A percentile compares a stretch with the other conserved stretches of the same genome.
Conservation (phyloP, 2,797 vertebrate species). For the Manis pentadactyla region DNA sequence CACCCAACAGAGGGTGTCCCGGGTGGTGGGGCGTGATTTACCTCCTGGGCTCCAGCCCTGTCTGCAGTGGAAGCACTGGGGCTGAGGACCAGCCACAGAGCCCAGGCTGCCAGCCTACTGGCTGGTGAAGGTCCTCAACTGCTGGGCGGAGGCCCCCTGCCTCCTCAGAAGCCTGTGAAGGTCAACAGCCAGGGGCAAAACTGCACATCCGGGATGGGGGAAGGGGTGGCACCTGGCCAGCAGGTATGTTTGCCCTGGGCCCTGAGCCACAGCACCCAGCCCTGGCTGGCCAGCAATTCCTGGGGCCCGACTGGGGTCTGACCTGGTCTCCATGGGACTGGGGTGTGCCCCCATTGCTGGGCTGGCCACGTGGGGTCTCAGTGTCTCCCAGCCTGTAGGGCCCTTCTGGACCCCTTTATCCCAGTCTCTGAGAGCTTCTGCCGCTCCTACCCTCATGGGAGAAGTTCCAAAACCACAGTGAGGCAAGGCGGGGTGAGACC, state of each 20-base stretch:
- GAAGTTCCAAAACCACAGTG: neutral
- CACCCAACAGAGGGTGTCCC: fast-evolving
- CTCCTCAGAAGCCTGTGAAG: neutral
- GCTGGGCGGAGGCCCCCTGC: neutral
- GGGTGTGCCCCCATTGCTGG: neutral
- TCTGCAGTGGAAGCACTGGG: neutral
- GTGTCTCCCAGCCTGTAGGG: neutral
- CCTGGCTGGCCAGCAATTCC: fast-evolving
- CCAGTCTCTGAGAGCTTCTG: fast-evolving
- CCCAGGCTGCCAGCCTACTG: neutral
- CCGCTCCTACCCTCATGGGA: fast-evolving
- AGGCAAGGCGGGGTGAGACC: fast-evolving
- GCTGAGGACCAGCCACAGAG: too few relatives aligned
- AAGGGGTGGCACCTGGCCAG: neutral
- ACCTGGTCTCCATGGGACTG: fast-evolving
- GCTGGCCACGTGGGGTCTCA: fast-evolving
- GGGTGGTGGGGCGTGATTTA: too few relatives aligned
- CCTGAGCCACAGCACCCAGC: neutral
- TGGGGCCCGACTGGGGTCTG: neutral
- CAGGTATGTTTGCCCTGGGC: neutral
- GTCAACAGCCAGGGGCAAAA: neutral
- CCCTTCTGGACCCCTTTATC: neutral
- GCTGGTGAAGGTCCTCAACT: neutral
- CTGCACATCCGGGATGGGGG: neutral
- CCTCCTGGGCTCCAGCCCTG: neutral